These are phyloP conservation scores for Cartodere bifasciata DNA, from an alignment of 2,888 invertebrate genomes.

Conservation along the genomic window DNA sequence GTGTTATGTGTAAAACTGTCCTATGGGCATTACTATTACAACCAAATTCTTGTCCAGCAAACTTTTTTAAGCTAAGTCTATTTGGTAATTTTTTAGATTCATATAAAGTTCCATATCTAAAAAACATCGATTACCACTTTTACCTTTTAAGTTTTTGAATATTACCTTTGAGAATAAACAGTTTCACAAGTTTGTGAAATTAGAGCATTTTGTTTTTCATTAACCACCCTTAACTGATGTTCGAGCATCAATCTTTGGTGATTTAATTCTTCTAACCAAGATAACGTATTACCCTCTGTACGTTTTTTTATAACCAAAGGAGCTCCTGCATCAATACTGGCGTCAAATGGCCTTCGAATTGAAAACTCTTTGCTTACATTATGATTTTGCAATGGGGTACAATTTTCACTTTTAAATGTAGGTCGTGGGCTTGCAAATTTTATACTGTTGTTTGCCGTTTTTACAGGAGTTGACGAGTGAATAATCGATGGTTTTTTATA, in stretches of 20 bases:
- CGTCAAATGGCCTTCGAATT: too few relatives aligned
- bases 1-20: too few relatives aligned
- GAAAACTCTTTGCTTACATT: constrained; percentile 1
- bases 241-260: constrained; percentile 22
- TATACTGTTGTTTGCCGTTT: background rate
- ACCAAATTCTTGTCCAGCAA: too few relatives aligned
- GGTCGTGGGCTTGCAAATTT: constrained; percentile 1
- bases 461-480: constrained; percentile 8
- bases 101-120: too few relatives aligned
- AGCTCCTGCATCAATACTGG: constrained; percentile 2
- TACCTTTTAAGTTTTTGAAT: too few relatives aligned
- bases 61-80: too few relatives aligned
- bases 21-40: too few relatives aligned
- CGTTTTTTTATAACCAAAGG: constrained; percentile 11
- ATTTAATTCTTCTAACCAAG: constrained; percentile 19
- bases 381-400: constrained; percentile 1
- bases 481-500: constrained; percentile 6
- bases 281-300: constrained; percentile 13
- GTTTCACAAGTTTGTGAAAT: constrained; percentile 7
- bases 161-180: too few relatives aligned
- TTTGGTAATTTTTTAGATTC: too few relatives aligned
- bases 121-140: too few relatives aligned
- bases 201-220: constrained; percentile 15
- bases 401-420: constrained; percentile 6
- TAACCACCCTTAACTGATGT: constrained; percentile 19